Evolutionary conservation across 2,888 invertebrate genomes (phyloP).

Genomic region (Drosophila flavopinicola): DNA sequence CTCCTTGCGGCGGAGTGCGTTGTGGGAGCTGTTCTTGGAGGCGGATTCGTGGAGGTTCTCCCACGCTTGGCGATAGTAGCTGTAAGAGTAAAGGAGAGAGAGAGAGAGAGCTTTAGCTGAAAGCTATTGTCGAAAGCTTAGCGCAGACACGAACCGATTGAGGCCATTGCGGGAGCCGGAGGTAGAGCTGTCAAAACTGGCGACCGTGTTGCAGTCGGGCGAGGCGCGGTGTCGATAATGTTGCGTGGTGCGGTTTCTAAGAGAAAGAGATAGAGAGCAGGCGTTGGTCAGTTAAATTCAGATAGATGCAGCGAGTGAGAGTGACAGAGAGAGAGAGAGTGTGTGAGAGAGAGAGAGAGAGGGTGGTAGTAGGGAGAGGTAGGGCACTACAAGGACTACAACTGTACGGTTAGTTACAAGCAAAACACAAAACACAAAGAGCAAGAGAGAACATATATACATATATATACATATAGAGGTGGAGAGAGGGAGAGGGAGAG

Average conservation of each 20-base stretch:
- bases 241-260: conserved; percentile 92
- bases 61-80: conserved; percentile 96
- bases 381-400: conserved; percentile 15
- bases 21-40: conserved; percentile 86
- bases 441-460: too few relatives aligned
- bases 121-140: neutral
- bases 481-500: conserved; percentile 6
- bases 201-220: conserved; percentile 95
- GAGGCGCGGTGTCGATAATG: conserved; percentile 95
- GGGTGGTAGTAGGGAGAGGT: neutral
- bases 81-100: conserved; percentile 36
- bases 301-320: neutral
- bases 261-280: conserved; percentile 18
- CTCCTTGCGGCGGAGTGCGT: conserved; percentile 88
- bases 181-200: conserved; percentile 94
- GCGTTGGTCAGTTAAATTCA: conserved; percentile 8
- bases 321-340: neutral
- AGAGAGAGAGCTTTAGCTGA: neutral
- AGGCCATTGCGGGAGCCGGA: conserved; percentile 93
- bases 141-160: conserved; percentile 86
- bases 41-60: conserved; percentile 95
- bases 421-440: conserved; percentile 21
- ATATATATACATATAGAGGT: neutral
- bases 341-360: neutral
- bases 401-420: conserved; percentile 51